Evolutionary conservation across 2,113 vertebrate species (phyloP).

Genomic region (Serinus canaria): DNA sequence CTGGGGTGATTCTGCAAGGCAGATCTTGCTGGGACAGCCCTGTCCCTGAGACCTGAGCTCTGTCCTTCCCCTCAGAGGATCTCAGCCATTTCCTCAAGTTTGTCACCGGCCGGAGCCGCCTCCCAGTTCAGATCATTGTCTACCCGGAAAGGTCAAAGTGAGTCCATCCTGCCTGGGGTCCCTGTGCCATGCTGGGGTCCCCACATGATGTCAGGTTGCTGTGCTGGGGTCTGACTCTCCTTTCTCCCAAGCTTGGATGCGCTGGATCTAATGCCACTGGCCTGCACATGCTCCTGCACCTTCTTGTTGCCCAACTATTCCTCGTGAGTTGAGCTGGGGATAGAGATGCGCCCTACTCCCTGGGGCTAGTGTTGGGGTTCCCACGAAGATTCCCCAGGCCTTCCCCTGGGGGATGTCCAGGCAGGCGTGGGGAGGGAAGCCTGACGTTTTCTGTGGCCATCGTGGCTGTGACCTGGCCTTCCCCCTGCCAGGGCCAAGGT

Average conservation of each 20-base stretch:
- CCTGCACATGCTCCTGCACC: conserved; percentile 89
- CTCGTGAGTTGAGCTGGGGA: conserved; percentile 73
- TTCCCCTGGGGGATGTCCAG: background rate
- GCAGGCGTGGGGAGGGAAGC: background rate
- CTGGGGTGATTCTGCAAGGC: background rate
- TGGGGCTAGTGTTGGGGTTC: background rate
- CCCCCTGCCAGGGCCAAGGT: conserved; percentile 80
- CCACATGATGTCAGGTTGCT: background rate
- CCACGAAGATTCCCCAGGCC: background rate
- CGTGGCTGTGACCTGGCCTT: rapidly evolving
- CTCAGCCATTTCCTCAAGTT: conserved; percentile 95
- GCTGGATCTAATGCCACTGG: conserved; percentile 88
- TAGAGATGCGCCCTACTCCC: background rate
- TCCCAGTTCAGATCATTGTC: conserved; percentile 89
- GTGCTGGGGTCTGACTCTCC: background rate
- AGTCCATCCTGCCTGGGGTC: background rate
- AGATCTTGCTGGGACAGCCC: background rate
- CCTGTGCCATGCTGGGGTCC: background rate
- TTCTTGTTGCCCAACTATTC: conserved; percentile 90
- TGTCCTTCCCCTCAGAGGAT: conserved; percentile 82
- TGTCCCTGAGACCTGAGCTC: background rate
- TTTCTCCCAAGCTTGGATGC: conserved; percentile 74
- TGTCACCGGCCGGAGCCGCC: conserved; percentile 92
- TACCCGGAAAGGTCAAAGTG: conserved; percentile 86
- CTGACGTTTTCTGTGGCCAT: rapidly evolving